These are phyloP conservation scores for Odontocolon sp. DNA, from an alignment of 2,888 invertebrate genomes.

Conservation along the genomic window DNA sequence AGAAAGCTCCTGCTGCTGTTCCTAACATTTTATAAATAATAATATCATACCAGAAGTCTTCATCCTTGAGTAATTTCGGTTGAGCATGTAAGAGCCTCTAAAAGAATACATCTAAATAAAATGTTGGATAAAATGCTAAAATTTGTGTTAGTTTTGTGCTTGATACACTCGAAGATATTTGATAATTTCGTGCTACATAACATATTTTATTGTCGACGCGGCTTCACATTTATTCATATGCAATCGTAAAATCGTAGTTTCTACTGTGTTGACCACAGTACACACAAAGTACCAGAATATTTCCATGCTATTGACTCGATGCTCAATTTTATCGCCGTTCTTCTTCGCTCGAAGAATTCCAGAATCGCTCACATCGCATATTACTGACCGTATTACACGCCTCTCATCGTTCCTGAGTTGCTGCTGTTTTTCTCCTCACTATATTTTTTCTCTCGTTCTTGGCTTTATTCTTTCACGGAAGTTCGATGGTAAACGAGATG, in stretches of 20 bases:
- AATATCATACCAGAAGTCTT: slow-evolving; percentile 7
- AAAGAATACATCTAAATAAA: slow-evolving; percentile 1
- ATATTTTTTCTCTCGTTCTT: background rate
- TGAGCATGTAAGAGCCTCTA: background rate
- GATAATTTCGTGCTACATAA: background rate
- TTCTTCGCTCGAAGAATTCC: slow-evolving; percentile 16
- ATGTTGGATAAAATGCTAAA: slow-evolving; percentile 42
- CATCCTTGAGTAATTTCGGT: slow-evolving; percentile 13
- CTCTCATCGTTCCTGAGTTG: slow-evolving; percentile 9
- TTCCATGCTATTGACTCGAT: background rate
- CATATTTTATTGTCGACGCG: background rate
- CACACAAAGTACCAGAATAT: background rate
- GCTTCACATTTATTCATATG: slow-evolving; percentile 9
- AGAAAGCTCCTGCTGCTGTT: background rate
- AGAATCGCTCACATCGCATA: background rate
- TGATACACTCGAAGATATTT: slow-evolving; percentile 3
- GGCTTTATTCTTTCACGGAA: slow-evolving; percentile 17
- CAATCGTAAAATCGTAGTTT: background rate
- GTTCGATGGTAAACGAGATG: background rate
- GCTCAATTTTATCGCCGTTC: background rate
- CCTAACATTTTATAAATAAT: slow-evolving; percentile 24
- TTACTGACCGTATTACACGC: slow-evolving; percentile 21
- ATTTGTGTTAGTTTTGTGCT: background rate
- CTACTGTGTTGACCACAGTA: background rate
- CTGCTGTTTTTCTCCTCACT: background rate